phyloP scores from a whole-genome alignment of 1,140 invertebrate genomes.

The Pinna nobilis region DNA sequence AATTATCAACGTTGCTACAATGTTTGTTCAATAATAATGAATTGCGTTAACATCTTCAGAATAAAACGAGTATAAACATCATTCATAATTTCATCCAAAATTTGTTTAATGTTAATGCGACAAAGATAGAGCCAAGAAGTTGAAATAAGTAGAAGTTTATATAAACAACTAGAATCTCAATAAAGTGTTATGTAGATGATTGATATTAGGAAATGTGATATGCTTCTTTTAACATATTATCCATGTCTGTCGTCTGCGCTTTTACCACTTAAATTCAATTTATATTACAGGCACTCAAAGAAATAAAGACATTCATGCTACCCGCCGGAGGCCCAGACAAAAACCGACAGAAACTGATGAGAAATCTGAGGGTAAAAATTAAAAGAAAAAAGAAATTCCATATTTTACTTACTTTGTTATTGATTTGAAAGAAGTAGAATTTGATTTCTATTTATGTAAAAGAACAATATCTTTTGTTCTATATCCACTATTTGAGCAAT shows the following conservation, averaged over 20 bases:
- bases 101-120: no score
- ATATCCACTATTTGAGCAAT: no score
- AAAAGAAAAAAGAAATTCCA: not conserved
- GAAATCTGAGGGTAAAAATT: slow-evolving; percentile 70
- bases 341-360: slow-evolving; percentile 73
- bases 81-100: no score
- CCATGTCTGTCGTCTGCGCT: no score
- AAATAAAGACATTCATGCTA: slow-evolving; percentile 70
- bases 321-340: slow-evolving; percentile 68
- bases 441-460: no score
- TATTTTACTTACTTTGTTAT: not conserved
- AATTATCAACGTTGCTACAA: not conserved
- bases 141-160: no score
- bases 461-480: no score
- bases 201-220: not conserved
- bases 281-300: slow-evolving; percentile 66
- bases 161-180: no score
- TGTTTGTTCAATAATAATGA: not conserved
- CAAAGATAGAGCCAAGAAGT: no score
- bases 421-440: no score
- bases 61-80: no score
- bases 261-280: not conserved
- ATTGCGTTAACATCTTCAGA: no score
- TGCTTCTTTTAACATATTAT: not conserved
- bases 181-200: not conserved